These are phyloP conservation scores for Pristionchus entomophagus DNA, from an alignment of 2,888 invertebrate genomes.

Conservation along the genomic window DNA sequence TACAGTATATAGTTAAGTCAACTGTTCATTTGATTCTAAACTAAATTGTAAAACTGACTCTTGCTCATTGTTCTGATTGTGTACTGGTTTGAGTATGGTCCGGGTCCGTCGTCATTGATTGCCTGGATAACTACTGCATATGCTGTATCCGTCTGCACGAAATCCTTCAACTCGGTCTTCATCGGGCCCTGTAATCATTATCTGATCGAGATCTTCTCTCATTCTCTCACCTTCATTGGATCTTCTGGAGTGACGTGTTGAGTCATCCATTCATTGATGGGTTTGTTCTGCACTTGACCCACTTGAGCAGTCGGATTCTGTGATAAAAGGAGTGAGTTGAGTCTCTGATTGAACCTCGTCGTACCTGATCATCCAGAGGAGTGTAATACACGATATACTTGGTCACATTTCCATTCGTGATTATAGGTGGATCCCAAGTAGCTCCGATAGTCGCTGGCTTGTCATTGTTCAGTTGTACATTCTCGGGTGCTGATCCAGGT, in stretches of 20 bases:
- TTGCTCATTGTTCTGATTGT: slow-evolving; percentile 72
- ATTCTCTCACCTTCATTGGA: slow-evolving; percentile 38
- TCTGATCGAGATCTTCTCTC: no score
- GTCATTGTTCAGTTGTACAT: slow-evolving; percentile 68
- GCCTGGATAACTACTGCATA: slow-evolving; percentile 75
- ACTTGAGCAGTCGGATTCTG: slow-evolving; percentile 68
- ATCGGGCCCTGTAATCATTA: slow-evolving; percentile 47
- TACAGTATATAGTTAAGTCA: no score
- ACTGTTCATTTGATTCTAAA: no score
- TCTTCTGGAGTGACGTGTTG: slow-evolving; percentile 56
- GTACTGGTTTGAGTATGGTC: slow-evolving; percentile 74
- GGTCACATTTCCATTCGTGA: slow-evolving; percentile 73
- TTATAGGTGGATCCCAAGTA: slow-evolving; percentile 70
- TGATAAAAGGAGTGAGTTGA: background rate
- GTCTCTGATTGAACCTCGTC: background rate
- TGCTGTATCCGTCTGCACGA: slow-evolving; percentile 71
- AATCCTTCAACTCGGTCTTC: slow-evolving; percentile 68
- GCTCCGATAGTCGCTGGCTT: slow-evolving; percentile 72
- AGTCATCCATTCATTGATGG: slow-evolving; percentile 72
- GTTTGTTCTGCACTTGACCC: slow-evolving; percentile 73
- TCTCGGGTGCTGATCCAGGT: slow-evolving; percentile 74
- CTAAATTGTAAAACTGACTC: slow-evolving; percentile 49
- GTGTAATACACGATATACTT: slow-evolving; percentile 75
- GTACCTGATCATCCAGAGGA: slow-evolving; percentile 72
- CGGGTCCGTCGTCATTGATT: slow-evolving; percentile 74